phyloP scores from a whole-genome alignment of 2,113 vertebrate genomes.

The Leuciscus idus region DNA sequence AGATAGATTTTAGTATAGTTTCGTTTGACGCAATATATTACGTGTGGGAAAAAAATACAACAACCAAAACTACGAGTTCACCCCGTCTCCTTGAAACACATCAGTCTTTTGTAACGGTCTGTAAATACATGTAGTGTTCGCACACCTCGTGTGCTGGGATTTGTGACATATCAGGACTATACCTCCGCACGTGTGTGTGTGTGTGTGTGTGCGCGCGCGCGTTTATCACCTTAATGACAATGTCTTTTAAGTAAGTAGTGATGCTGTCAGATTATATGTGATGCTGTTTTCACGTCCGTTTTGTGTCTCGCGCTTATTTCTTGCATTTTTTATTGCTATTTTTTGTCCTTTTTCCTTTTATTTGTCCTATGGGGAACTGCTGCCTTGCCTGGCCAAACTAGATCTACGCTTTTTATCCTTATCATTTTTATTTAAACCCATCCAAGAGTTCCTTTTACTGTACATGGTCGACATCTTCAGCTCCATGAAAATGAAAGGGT shows the following conservation, averaged over 20 bases:
- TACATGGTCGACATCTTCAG: conserved; percentile 12
- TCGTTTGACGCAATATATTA: conserved; percentile 21
- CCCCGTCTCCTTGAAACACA: conserved; percentile 10
- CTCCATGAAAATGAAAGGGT: conserved; percentile 37
- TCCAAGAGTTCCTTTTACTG: conserved; percentile 29
- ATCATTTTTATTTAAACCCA: conserved; percentile 19
- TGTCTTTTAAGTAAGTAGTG: conserved; percentile 41
- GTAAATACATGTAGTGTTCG: conserved; percentile 46
- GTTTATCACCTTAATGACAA: conserved; percentile 44
- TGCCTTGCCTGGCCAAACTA: conserved; percentile 54
- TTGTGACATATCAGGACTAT: conserved; percentile 57
- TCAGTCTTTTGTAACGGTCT: conserved; percentile 34
- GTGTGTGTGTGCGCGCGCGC: conserved; percentile 52
- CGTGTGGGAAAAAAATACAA: background rate
- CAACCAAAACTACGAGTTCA: conserved; percentile 10
- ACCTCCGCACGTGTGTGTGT: conserved; percentile 61
- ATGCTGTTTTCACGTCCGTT: conserved; percentile 56
- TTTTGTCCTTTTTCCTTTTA: background rate
- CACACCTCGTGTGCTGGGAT: conserved; percentile 37
- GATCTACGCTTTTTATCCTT: conserved; percentile 6
- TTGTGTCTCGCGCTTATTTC: conserved; percentile 30
- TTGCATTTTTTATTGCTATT: background rate
- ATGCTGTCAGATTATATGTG: conserved; percentile 60
- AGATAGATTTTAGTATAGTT: conserved; percentile 30
- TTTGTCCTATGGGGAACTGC: conserved; percentile 53